Evolutionary conservation across 2,113 vertebrate genomes (phyloP), one percentile per base, ranked within the genome.

Genomic region (Pseudorectes ferrugineus): DNA sequence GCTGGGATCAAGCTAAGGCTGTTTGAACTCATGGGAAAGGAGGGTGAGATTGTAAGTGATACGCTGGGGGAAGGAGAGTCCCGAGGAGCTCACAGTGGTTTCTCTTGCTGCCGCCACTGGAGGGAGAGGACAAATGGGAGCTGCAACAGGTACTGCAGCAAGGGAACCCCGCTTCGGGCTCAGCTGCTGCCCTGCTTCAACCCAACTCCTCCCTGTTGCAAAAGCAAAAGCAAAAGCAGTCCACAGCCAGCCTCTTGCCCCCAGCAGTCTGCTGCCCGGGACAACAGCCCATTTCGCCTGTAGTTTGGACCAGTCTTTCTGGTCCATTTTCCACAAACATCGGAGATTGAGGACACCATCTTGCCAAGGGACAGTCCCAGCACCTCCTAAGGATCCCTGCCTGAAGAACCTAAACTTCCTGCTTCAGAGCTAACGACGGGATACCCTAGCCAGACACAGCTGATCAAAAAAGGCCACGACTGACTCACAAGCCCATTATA

Each of bases 401-500:
- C 52, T 54, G 11, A 59, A 82, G 70, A 95, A 75, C 15, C 25
- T 21, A 75, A 72, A 58, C 77, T 23, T 81, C 58, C 74, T 73
- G 8, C 35, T 58, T 85, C 49, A 80, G 63, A 76, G 25, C 45
- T 72, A 93, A 80, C 0, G 0, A 67, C 2, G 4, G 66, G 57
- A 74, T 79, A 66, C 52, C 25, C 52, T 43, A 57, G 68, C 54
- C 54, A 63, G 21, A 65, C 57, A 70, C 1, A 77, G 79, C 58
- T 94, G 45, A 93, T 85, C 68, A 71, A 86, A 77, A 83, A 82
- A 55, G 33, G 54, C 68, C 63, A 77, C 35, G 67, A 55, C 46
- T 89, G 94, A 96, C 80, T 95, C 95, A 92, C 35, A 48, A 93
- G 78, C 35, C 81, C 65, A 92, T 96, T 89, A 93, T 7, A 70